These are phyloP conservation scores for Chloropsis hardwickii DNA, from an alignment of 2,113 vertebrate genomes.

Conservation along the genomic window DNA sequence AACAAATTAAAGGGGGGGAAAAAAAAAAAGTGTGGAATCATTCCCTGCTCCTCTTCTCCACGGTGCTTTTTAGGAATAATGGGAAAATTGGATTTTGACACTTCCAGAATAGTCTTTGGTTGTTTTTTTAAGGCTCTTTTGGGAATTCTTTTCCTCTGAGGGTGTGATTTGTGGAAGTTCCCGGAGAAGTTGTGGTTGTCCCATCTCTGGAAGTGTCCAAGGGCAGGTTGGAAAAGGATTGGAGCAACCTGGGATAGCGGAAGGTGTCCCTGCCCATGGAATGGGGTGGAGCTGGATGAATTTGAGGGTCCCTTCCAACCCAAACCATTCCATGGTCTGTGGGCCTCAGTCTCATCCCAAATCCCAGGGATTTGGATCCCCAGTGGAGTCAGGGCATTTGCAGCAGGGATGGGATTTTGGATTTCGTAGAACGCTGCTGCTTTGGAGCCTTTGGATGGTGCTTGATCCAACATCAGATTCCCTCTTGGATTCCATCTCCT, in stretches of 20 bases:
- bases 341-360: neutral
- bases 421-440: rapidly evolving
- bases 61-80: neutral
- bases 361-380: neutral
- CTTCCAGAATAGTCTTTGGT: neutral
- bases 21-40: neutral
- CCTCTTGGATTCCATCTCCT: neutral
- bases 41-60: neutral
- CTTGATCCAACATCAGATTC: neutral
- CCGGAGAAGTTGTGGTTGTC: neutral
- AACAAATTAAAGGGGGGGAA: neutral
- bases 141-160: neutral
- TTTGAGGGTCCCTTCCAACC: neutral
- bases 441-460: neutral
- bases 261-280: neutral
- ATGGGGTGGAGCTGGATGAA: rapidly evolving
- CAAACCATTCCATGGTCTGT: neutral
- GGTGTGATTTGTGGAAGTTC: neutral
- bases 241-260: neutral
- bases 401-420: neutral
- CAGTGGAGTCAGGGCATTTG: rapidly evolving
- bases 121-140: neutral
- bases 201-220: neutral
- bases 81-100: neutral
- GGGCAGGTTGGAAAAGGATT: neutral